Conservation (phyloP, 1,140 invertebrate species). For the Hydropsyche tenuis region DNA sequence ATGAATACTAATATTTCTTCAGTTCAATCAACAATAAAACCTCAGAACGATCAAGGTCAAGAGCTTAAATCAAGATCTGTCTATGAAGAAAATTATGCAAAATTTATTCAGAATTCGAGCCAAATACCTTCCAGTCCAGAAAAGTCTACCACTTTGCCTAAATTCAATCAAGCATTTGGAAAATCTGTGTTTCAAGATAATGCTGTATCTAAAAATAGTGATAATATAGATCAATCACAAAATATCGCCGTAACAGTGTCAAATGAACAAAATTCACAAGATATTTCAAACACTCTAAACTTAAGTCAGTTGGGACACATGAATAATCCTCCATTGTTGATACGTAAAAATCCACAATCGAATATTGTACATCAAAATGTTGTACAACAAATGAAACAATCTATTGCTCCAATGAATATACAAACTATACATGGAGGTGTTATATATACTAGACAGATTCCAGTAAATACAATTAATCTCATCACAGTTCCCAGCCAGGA, state of each 20-base stretch:
- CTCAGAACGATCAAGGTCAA: conserved; percentile 52
- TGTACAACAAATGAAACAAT: conserved; percentile 60
- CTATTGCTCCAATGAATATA: conserved; percentile 60
- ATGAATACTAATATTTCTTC: conserved; percentile 45
- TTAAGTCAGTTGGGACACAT: conserved; percentile 58
- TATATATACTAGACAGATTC: conserved; percentile 67
- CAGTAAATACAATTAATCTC: conserved; percentile 66
- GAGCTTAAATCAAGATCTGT: conserved; percentile 62
- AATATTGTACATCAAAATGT: conserved; percentile 55
- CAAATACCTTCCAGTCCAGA: conserved; percentile 53
- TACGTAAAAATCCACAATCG: conserved; percentile 56
- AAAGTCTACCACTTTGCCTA: conserved; percentile 66
- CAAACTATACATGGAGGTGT: conserved; percentile 68
- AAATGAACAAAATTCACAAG: conserved; percentile 32
- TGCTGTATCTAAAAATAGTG: conserved; percentile 41
- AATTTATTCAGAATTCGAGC: conserved; percentile 61
- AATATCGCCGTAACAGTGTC: conserved; percentile 37
- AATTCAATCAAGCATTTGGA: conserved; percentile 81
- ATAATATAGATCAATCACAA: conserved; percentile 52
- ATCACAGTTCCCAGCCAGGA: conserved; percentile 64
- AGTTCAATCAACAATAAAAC: conserved; percentile 33
- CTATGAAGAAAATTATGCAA: conserved; percentile 64
- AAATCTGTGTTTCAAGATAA: conserved; percentile 67
- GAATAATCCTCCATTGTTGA: conserved; percentile 57
- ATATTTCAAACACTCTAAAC: conserved; percentile 50